phyloP scores from a whole-genome alignment of 2,797 vertebrate species.

The Taeniopygia guttata region DNA sequence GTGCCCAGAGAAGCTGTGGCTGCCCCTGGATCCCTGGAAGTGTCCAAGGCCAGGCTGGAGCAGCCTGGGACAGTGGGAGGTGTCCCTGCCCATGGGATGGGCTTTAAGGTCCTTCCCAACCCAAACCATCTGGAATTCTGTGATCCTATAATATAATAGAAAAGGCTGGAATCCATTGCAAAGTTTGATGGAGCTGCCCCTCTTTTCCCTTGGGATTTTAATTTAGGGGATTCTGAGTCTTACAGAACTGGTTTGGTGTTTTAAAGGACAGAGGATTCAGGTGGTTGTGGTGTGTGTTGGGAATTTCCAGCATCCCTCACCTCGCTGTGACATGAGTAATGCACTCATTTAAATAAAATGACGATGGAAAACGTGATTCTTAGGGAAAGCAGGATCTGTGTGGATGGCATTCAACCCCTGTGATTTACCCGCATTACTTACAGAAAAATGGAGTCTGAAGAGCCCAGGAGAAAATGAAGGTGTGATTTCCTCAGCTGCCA shows the following conservation, averaged over 20 bases:
- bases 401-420: not conserved
- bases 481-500: conserved; percentile 25
- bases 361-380: not conserved
- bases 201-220: not conserved
- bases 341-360: not conserved
- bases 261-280: not conserved
- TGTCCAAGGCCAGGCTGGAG: fast-evolving
- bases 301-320: conserved; percentile 8
- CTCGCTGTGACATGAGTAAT: not conserved
- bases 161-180: not conserved
- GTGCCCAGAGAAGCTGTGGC: not conserved
- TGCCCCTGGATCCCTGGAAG: not conserved
- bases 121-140: not conserved
- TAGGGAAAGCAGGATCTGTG: not conserved
- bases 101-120: not conserved
- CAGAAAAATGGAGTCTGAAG: not conserved
- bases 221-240: not conserved
- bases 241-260: not conserved
- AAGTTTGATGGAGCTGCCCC: not conserved
- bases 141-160: fast-evolving
- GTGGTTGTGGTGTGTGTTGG: not conserved
- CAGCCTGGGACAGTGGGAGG: fast-evolving
- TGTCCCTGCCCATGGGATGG: not conserved
- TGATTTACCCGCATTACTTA: conserved; percentile 32
- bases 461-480: conserved; percentile 33